These are phyloP conservation scores for Physocephala rufipes DNA, from an alignment of 2,888 invertebrate genomes.

Conservation along the genomic window DNA sequence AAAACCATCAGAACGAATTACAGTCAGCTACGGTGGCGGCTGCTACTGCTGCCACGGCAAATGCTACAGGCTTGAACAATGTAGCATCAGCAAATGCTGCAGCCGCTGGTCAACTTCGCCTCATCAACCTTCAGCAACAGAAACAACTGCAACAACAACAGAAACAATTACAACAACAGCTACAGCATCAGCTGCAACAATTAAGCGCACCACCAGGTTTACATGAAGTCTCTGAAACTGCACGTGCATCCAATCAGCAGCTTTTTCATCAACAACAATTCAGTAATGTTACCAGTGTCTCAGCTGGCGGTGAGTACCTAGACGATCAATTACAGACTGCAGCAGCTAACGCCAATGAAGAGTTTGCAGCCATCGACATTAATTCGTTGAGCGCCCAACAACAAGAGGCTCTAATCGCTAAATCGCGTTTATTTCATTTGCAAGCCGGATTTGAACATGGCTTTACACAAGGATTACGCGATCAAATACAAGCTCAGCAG, in stretches of 20 bases:
- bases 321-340: slow-evolving; percentile 60
- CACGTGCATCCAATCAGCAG: slow-evolving; percentile 69
- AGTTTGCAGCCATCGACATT: slow-evolving; percentile 62
- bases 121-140: slow-evolving; percentile 58
- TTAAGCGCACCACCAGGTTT: slow-evolving; percentile 66
- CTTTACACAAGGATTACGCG: slow-evolving; percentile 51
- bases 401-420: slow-evolving; percentile 64
- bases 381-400: slow-evolving; percentile 64
- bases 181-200: slow-evolving; percentile 66
- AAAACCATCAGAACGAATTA: slow-evolving; percentile 69
- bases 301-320: slow-evolving; percentile 54
- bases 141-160: slow-evolving; percentile 61
- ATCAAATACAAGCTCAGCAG: slow-evolving; percentile 44
- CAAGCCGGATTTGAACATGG: slow-evolving; percentile 65
- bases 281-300: slow-evolving; percentile 49
- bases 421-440: slow-evolving; percentile 63
- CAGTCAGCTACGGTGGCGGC: slow-evolving; percentile 55
- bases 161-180: slow-evolving; percentile 65
- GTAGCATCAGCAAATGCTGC: slow-evolving; percentile 48
- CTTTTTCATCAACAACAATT: slow-evolving; percentile 63
- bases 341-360: slow-evolving; percentile 54
- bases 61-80: slow-evolving; percentile 49
- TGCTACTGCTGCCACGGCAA: slow-evolving; percentile 52
- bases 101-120: slow-evolving; percentile 57
- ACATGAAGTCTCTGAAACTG: slow-evolving; percentile 71